Evolutionary conservation across 2,888 invertebrate genomes (phyloP).

Genomic region (Opisthograptis luteolata): DNA sequence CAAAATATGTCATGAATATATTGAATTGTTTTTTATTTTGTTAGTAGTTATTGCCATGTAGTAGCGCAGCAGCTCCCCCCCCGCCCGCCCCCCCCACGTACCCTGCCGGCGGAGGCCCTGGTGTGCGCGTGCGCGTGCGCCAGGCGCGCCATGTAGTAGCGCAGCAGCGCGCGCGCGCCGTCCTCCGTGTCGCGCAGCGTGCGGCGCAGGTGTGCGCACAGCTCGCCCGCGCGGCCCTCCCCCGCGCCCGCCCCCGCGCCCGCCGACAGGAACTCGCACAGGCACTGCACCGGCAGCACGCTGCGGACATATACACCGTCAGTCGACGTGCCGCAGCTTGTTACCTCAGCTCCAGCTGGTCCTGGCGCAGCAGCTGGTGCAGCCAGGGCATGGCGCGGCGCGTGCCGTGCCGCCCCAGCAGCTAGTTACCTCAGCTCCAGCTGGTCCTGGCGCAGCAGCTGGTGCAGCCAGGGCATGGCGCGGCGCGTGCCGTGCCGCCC

Average conservation of each 20-base stretch:
- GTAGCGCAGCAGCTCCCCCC: neutral
- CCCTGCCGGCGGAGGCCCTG: slow-evolving; percentile 90
- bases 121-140: slow-evolving; percentile 92
- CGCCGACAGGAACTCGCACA: slow-evolving; percentile 96
- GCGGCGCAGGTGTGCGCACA: slow-evolving; percentile 85
- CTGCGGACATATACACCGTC: slow-evolving; percentile 62
- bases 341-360: slow-evolving; percentile 88
- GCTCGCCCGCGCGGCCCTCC: slow-evolving; percentile 87
- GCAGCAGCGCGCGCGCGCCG: slow-evolving; percentile 93
- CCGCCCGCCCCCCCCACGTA: slow-evolving; percentile 42
- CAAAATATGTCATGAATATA: neutral
- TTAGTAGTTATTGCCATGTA: no score
- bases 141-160: slow-evolving; percentile 94
- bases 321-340: neutral
- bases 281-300: slow-evolving; percentile 97
- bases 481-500: no score
- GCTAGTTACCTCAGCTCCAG: no score
- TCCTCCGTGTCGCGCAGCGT: slow-evolving; percentile 76
- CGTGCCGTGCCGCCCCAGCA: no score
- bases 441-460: no score
- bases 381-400: no score
- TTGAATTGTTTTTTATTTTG: neutral
- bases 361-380: no score
- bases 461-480: no score
- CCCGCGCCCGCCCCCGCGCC: slow-evolving; percentile 64